These are phyloP conservation scores for Microplitis mediator DNA, from an alignment of 1,140 invertebrate genomes.

Conservation along the genomic window DNA sequence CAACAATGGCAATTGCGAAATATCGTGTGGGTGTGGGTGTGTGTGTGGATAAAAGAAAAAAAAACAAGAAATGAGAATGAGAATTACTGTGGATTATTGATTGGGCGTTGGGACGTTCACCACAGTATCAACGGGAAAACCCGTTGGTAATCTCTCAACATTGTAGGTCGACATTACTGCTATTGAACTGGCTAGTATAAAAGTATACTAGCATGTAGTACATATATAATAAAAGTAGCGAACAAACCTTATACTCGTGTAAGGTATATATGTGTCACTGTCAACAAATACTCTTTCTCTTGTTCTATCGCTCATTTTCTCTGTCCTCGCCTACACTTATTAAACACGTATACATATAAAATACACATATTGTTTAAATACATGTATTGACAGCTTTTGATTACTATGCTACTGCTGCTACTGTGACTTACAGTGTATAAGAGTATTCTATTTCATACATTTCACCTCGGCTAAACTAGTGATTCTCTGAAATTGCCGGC, in stretches of 20 bases:
- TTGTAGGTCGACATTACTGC: conserved; percentile 17
- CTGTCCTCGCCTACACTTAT: background rate
- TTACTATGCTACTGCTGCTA: background rate
- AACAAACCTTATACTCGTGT: background rate
- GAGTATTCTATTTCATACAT: background rate
- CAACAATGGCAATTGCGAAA: too few species aligned
- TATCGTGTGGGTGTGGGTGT: conserved; percentile 42
- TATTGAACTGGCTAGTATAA: background rate
- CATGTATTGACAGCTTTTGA: background rate
- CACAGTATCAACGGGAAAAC: conserved; percentile 37
- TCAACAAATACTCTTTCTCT: background rate
- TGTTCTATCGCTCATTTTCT: background rate
- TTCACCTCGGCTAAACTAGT: background rate
- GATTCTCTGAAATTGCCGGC: background rate
- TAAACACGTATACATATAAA: background rate
- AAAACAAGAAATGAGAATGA: conserved; percentile 8
- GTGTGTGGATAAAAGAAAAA: background rate
- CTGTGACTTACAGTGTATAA: background rate
- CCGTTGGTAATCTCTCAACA: conserved; percentile 40
- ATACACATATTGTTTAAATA: background rate
- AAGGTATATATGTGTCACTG: background rate
- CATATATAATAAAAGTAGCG: background rate
- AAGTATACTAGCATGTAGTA: background rate
- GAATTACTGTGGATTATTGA: conserved; percentile 44
- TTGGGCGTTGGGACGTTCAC: conserved; percentile 44